Conservation (phyloP, 2,888 invertebrate species). For the Volucella inflata region DNA sequence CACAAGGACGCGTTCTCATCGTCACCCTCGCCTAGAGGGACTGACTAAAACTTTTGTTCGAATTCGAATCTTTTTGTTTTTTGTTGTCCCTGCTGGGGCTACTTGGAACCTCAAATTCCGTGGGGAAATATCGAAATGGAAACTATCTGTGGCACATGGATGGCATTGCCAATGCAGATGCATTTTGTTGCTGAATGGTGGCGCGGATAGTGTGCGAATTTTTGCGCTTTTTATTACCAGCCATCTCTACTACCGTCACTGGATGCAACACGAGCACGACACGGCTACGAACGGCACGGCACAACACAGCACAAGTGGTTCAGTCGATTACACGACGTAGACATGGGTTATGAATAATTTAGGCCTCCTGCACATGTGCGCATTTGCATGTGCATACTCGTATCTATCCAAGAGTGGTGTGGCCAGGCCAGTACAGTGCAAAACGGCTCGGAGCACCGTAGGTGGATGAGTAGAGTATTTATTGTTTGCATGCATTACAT, state of each 20-base stretch:
- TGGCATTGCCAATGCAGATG: slow-evolving; percentile 3
- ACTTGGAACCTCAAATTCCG: slow-evolving; percentile 58
- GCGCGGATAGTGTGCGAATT: slow-evolving; percentile 70
- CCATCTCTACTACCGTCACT: slow-evolving; percentile 82
- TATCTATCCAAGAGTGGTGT: slow-evolving; percentile 10
- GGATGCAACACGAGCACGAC: slow-evolving; percentile 13
- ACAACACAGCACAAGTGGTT: slow-evolving; percentile 63
- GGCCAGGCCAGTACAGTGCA: slow-evolving; percentile 1
- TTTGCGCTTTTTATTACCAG: slow-evolving; percentile 61
- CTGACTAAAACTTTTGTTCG: slow-evolving; percentile 43
- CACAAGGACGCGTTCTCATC: slow-evolving; percentile 72
- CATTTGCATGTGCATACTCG: slow-evolving; percentile 62
- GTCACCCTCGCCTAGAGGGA: slow-evolving; percentile 61
- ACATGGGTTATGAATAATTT: slow-evolving; percentile 76
- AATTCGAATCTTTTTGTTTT: slow-evolving; percentile 10
- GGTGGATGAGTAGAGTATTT: no score
- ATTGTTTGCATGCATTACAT: slow-evolving; percentile 75
- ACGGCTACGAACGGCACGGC: slow-evolving; percentile 28
- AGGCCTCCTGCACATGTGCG: slow-evolving; percentile 59
- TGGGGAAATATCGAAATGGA: slow-evolving; percentile 75
- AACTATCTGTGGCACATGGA: slow-evolving; percentile 71
- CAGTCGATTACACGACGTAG: slow-evolving; percentile 73
- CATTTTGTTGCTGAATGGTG: slow-evolving; percentile 68
- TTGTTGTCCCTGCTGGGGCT: not conserved
- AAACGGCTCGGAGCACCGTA: slow-evolving; percentile 23